Conservation (phyloP, 2,888 invertebrate species). For the Pammene fasciana region DNA sequence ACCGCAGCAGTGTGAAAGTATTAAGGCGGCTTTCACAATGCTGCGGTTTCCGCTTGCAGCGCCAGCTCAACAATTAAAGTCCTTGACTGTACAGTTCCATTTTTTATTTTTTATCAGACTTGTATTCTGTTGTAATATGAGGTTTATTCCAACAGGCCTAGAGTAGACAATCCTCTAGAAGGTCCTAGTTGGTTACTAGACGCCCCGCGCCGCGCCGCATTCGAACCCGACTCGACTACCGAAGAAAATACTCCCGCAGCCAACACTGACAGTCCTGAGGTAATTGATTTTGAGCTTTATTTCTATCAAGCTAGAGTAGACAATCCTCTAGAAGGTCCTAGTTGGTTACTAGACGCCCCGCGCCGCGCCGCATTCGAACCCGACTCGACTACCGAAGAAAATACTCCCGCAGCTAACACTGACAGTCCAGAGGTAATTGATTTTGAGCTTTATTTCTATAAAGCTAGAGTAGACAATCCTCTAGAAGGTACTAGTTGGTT, state of each 20-base stretch:
- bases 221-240: conserved; percentile 72
- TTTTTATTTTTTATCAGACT: too few relatives aligned
- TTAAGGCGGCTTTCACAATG: too few relatives aligned
- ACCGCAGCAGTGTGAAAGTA: too few relatives aligned
- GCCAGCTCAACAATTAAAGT: too few relatives aligned
- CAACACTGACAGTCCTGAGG: conserved; percentile 11
- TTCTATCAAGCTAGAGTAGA: conserved; percentile 48
- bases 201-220: conserved; percentile 14
- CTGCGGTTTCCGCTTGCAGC: too few relatives aligned
- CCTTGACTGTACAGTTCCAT: too few relatives aligned
- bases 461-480: conserved; percentile 60
- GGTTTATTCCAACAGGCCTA: conserved; percentile 4
- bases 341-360: conserved; percentile 67
- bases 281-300: neutral
- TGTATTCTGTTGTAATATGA: too few relatives aligned
- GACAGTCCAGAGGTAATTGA: conserved; percentile 12
- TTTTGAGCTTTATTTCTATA: neutral
- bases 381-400: conserved; percentile 65
- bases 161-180: conserved; percentile 69
- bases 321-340: conserved; percentile 75
- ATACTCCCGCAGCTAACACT: conserved; percentile 26
- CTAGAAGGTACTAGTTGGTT: conserved; percentile 78
- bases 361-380: conserved; percentile 53
- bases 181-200: conserved; percentile 77
- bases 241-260: conserved; percentile 46